These are phyloP conservation scores for Morus bassanus DNA, from an alignment of 2,797 vertebrate genomes.

Conservation along the genomic window DNA sequence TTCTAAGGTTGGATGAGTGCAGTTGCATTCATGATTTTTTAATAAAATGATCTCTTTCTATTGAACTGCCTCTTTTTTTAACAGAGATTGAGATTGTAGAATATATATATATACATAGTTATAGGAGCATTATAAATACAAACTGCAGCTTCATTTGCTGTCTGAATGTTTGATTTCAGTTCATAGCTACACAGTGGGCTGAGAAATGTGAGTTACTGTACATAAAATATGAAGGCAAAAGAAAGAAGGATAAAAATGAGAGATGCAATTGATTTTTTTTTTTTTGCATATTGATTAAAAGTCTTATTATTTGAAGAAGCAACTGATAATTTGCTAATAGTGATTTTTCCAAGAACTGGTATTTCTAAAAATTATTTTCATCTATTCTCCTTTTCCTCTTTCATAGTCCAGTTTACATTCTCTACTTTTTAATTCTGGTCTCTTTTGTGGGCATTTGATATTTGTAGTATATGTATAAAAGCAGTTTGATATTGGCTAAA, in stretches of 20 bases:
- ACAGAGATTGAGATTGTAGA: slow-evolving; percentile 53
- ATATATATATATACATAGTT: slow-evolving; percentile 64
- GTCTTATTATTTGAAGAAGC: slow-evolving; percentile 36
- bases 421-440: slow-evolving; percentile 16
- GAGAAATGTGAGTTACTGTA: slow-evolving; percentile 40
- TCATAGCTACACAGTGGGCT: slow-evolving; percentile 22
- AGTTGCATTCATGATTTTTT: slow-evolving; percentile 85
- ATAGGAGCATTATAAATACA: slow-evolving; percentile 34
- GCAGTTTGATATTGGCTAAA: slow-evolving; percentile 58
- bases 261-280: slow-evolving; percentile 33
- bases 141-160: slow-evolving; percentile 47
- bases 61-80: slow-evolving; percentile 80
- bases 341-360: slow-evolving; percentile 29
- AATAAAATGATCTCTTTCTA: slow-evolving; percentile 88
- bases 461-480: slow-evolving; percentile 32
- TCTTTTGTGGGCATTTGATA: slow-evolving; percentile 29
- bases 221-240: slow-evolving; percentile 46
- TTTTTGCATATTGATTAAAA: slow-evolving; percentile 49
- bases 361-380: not conserved
- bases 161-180: slow-evolving; percentile 57
- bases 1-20: slow-evolving; percentile 97
- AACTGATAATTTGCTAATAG: slow-evolving; percentile 50
- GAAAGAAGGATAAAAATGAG: slow-evolving; percentile 52
- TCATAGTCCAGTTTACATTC: slow-evolving; percentile 34
- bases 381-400: slow-evolving; percentile 27